Conservation (phyloP, 2,797 vertebrate species). For the Notoglanidium macrostoma region DNA sequence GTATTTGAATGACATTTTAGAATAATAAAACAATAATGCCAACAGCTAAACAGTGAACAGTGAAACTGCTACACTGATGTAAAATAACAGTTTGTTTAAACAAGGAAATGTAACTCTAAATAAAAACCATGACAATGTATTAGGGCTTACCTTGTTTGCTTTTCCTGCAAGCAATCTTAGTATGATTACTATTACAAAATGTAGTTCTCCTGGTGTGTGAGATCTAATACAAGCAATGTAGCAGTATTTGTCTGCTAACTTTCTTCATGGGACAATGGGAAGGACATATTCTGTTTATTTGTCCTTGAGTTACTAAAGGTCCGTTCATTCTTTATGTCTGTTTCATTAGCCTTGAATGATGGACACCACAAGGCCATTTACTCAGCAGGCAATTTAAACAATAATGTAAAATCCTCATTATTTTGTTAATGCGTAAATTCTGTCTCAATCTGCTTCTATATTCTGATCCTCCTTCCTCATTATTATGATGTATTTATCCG, state of each 20-base stretch:
- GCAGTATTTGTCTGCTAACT: background rate
- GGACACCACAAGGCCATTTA: constrained; percentile 22
- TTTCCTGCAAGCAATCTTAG: background rate
- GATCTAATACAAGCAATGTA: background rate
- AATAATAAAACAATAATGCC: background rate
- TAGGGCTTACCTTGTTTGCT: constrained; percentile 29
- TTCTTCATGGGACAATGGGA: constrained; percentile 16
- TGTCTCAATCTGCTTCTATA: background rate
- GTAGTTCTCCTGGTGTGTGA: background rate
- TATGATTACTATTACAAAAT: background rate
- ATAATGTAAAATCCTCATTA: background rate
- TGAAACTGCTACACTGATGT: background rate
- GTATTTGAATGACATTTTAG: constrained; percentile 4
- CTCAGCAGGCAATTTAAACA: background rate
- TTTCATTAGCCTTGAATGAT: constrained; percentile 40
- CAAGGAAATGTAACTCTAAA: background rate
- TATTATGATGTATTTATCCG: background rate
- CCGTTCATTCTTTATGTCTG: constrained; percentile 47
- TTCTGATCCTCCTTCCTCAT: no score
- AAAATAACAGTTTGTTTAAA: background rate
- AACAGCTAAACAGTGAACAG: background rate
- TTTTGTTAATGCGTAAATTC: background rate
- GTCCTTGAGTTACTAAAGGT: constrained; percentile 71
- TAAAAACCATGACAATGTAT: background rate
- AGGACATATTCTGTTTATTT: constrained; percentile 55